These are phyloP conservation scores for Anguilla anguilla DNA, from an alignment of 2,797 vertebrate genomes.

Conservation along the genomic window DNA sequence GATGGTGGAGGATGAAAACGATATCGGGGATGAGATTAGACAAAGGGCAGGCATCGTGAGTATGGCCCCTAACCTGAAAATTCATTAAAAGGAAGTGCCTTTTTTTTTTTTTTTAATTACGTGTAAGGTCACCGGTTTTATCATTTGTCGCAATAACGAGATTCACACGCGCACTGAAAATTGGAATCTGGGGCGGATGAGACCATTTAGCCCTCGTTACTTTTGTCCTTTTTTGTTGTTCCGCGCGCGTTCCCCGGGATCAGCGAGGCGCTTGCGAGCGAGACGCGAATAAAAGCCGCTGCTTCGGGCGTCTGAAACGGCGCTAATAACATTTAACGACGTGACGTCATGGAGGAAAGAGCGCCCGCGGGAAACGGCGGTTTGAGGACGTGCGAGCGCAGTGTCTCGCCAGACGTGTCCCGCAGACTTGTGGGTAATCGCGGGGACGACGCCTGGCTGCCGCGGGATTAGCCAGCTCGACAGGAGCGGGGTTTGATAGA, in stretches of 20 bases:
- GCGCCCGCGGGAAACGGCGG: not conserved
- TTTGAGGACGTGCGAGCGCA: not conserved
- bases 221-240: not conserved
- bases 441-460: not conserved
- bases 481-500: not conserved
- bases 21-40: constrained; percentile 7
- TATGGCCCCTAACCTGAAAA: not conserved
- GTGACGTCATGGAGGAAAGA: not conserved
- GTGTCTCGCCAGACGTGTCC: not conserved
- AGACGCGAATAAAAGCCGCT: not conserved
- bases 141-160: not conserved
- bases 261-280: not conserved
- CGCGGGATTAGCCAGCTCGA: not conserved
- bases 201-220: not conserved
- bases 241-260: not conserved
- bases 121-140: not conserved
- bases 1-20: constrained; percentile 38
- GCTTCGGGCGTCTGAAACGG: not conserved
- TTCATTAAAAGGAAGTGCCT: not conserved
- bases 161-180: not conserved
- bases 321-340: not conserved
- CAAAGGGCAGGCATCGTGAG: not conserved
- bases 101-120: no score
- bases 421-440: not conserved
- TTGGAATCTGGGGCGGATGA: not conserved